phyloP scores from a whole-genome alignment of 2,113 vertebrate genomes.

The Glaucidium brasilianum region DNA sequence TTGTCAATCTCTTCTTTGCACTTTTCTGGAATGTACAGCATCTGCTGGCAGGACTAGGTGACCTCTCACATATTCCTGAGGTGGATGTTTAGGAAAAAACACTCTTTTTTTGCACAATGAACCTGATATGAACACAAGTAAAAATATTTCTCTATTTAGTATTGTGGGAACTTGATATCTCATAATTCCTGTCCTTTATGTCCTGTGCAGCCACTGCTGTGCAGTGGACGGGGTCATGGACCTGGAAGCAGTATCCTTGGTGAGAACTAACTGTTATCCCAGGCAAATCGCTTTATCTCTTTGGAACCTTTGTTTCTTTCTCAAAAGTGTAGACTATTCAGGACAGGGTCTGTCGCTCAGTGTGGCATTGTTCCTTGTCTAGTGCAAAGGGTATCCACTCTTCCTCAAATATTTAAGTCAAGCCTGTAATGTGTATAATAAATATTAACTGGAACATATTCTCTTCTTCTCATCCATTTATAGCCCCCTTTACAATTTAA shows the following conservation, averaged over 20 bases:
- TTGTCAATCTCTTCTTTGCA: background rate
- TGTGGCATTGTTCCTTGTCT: background rate
- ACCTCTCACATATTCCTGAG: background rate
- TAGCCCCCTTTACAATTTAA: constrained; percentile 8
- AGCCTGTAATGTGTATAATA: background rate
- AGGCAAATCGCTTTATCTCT: background rate
- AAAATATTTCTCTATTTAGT: background rate
- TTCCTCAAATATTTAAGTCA: background rate
- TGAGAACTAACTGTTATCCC: background rate
- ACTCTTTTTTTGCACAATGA: background rate
- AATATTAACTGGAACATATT: constrained; percentile 2
- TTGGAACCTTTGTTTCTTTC: background rate
- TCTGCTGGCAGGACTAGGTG: background rate
- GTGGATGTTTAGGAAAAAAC: background rate
- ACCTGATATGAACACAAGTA: background rate
- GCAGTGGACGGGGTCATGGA: background rate
- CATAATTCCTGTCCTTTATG: background rate
- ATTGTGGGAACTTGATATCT: background rate
- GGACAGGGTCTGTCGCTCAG: background rate
- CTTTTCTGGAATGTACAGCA: background rate
- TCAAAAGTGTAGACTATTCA: background rate
- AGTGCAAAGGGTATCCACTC: background rate
- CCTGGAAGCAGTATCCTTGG: background rate
- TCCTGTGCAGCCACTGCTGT: background rate
- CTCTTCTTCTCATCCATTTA: background rate